Evolutionary conservation across 2,888 invertebrate genomes (phyloP), one percentile per base, ranked within the genome.

Genomic region (Nomada ferruginata): DNA sequence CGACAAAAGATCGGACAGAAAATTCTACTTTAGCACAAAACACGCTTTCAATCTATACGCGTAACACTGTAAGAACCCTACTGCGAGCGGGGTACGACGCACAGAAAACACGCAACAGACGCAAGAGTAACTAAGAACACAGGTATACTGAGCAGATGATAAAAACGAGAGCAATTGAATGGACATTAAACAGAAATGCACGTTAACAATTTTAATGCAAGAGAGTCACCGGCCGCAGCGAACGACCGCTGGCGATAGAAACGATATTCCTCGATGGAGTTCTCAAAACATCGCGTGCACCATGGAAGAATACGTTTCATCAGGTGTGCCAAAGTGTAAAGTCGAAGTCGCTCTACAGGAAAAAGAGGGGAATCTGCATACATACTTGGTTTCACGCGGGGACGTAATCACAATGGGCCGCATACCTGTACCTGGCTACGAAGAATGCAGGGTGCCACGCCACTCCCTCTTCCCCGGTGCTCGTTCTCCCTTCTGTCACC

Each of bases 351-450:
- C 82, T 65, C 69, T 29, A 53, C 57, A 53, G 13, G 61, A 29
- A 53, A 53, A 36, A 47, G 29, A 57, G 74, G 76, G 74, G 85
- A 80, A 88, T 90, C 86, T 89, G 88, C 90, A 90, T 89, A 86
- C 57, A 23, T 57, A 57, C 85, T 86, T 85, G 52, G 47, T 65
- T 77, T 76, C 79, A 76, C 70, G 82, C 63, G 57, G 66, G 71
- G 57, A 68, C 68, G 71, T 80, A 87, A 86, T 84, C 63, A 90
- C 90, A 88, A 90, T 88, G 83, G 79, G 71, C 53, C 83, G 63
- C 83, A 82, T 89, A 87, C 86, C 89, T 89, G 89, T 84, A 74
- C 74, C 59, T 29, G 60, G 42, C 71, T 76, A 77, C 61, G 65
- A 83, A 78, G 81, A 85, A 85, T 74, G 78, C 70, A 75, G 65